Evolutionary conservation across 2,113 vertebrate genomes (phyloP), one percentile per base, ranked within the genome.

Genomic region (Cyanoliseus patagonus): DNA sequence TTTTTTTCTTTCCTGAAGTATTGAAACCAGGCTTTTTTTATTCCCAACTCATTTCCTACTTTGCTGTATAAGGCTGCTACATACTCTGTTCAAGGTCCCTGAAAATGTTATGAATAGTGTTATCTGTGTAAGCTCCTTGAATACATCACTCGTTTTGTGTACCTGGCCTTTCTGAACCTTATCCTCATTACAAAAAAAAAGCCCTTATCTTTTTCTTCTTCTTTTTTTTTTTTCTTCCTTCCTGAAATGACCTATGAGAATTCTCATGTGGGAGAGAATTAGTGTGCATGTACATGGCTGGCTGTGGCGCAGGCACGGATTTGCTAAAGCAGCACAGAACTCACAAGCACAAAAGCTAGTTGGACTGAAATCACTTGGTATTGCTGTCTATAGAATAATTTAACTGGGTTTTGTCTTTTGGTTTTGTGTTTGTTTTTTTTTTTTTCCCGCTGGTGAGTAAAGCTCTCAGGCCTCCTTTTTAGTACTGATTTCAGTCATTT

Each of bases 221-320:
- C 10, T 25, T 62, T n/a, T 25, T 0, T 37, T 28, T 30, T n/a
- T 15, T 30, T 0, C n/a, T 62, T 57, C 13, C 33, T 23, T n/a
- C 20, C 52, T 82, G 53, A 68, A 89, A 33, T 63, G 64, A 59
- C 66, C 66, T 49, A 9, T 28, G 77, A 78, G 59, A 74, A n/a
- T 63, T 74, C 28, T 73, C 46, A 6, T 9, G 18, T 24, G 46
- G 86, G 70, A 61, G 47, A 46, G 44, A 51, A 63, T 62, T 9
- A 63, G 63, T 17, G 13, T 44, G 75, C 6, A 0, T 27, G 67
- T 30, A 9, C 0, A 2, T 31, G 33, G 19, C 30, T 49, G 64
- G 31, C 61, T 51, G 7, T 35, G 66, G 66, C 72, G 6, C 22
- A 14, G 76, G 23, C 59, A 57, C 18, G 33, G 67, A 24, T 75